Base-by-base conservation (phyloP, 2,113 vertebrate genomes). In the Motacilla tschutschensis region DNA sequence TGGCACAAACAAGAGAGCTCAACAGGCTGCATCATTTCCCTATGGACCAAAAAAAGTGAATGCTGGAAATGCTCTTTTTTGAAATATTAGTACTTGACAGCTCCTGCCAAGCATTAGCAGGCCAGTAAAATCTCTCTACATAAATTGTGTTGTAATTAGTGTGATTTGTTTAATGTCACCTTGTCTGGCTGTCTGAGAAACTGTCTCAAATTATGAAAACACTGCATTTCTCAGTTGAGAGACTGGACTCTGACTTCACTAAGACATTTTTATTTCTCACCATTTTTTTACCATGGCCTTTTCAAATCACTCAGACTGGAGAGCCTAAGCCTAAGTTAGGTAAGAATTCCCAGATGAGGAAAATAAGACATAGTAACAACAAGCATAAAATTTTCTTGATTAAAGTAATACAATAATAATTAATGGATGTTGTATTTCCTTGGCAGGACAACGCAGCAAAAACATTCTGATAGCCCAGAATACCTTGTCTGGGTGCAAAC, bases 141-240 rank as follows among this genome's bases (percentile, higher is more conserved):
- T 84, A 82, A 91, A 93, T 81, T 87, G 79, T 88, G 87, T 90
- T 88, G 80, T 87, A 94, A 94, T 95, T 88, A 57, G 84, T 8
- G 7, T 87, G 86, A 77, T 89, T 77, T 94, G 73, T 92, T 95
- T 94, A 92, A 91, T 90, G 91, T 92, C 94, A 94, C 91, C 92
- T 91, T 91, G 92, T 94, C 91, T 94, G 77, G n/a, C 73, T 90
- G 75, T 70, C 70, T 73, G 84, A 89, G 75, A 94, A 93, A 79
- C 78, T 79, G 87, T 85, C 79, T 83, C 72, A 81, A 91, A 81
- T 89, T 78, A 54, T 64, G 78, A 84, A 94, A 83, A 70, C 58
- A 79, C 20, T 9, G 5, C 0, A 0, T 80, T 95, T 93, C 85
- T 86, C 77, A 19, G 25, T 59, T 75, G 76, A 86, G 59, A 67